Conservation (phyloP, 2,797 vertebrate species). For the Syncerus caffer region DNA sequence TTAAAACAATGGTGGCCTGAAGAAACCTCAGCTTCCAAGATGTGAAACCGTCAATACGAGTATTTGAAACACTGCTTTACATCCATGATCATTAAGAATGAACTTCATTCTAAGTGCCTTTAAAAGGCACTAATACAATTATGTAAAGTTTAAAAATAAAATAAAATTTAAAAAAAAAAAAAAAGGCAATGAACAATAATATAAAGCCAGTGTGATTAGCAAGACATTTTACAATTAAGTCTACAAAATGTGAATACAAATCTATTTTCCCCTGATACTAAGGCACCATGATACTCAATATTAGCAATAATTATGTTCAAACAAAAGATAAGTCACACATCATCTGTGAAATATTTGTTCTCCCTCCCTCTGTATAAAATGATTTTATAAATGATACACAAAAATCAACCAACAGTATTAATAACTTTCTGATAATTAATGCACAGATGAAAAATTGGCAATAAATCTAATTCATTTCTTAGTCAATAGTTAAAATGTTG, state of each 20-base stretch:
- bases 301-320: neutral
- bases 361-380: neutral
- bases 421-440: neutral
- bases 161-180: too few relatives aligned
- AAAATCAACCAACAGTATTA: neutral
- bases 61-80: neutral
- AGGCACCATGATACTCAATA: neutral
- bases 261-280: neutral
- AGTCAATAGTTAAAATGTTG: neutral
- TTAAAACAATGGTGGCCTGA: neutral
- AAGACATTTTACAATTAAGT: neutral
- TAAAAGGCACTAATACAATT: too few relatives aligned
- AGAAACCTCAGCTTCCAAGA: neutral
- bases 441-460: neutral
- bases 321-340: neutral
- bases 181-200: neutral
- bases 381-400: neutral
- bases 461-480: neutral
- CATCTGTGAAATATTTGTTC: neutral
- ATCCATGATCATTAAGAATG: neutral
- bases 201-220: neutral
- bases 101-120: neutral
- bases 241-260: neutral
- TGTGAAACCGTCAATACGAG: neutral
- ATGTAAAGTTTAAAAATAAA: too few relatives aligned